Percentiles rank a stretch among this genome's conserved stretches.
Conservation (phyloP, 2,888 invertebrate species). For the Silvanus unidentatus region DNA sequence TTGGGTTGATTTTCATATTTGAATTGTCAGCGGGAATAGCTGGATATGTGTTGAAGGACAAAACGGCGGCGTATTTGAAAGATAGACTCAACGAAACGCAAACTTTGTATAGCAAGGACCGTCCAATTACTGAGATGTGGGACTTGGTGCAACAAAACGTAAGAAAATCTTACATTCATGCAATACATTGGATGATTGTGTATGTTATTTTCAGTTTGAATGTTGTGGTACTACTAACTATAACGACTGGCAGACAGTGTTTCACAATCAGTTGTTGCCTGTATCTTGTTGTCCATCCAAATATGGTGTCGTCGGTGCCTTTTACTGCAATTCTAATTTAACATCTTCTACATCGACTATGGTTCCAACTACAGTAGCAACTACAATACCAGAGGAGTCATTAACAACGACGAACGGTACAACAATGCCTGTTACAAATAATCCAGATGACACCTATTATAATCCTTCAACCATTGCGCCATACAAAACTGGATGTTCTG, state of each 20-base stretch:
- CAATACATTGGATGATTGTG: neutral
- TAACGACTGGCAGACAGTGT: constrained; percentile 17
- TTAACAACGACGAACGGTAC: too few relatives aligned
- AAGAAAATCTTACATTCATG: constrained; percentile 27
- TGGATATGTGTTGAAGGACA: constrained; percentile 67
- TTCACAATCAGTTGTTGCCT: constrained; percentile 47
- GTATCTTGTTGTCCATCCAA: constrained; percentile 58
- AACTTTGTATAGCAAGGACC: constrained; percentile 28
- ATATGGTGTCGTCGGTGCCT: constrained; percentile 47
- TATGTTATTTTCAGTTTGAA: constrained; percentile 51
- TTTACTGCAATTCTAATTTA: constrained; percentile 34
- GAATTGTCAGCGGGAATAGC: constrained; percentile 81
- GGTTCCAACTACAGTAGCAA: neutral
- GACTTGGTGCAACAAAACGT: constrained; percentile 78
- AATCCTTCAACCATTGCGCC: constrained; percentile 35
- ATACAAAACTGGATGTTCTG: constrained; percentile 59
- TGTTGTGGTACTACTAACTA: constrained; percentile 64
- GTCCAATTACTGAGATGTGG: constrained; percentile 63
- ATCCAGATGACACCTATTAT: neutral
- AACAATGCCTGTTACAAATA: neutral
- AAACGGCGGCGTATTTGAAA: constrained; percentile 59
- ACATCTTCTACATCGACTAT: neutral
- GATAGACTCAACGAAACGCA: constrained; percentile 62
- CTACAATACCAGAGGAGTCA: neutral
- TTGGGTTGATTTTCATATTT: constrained; percentile 75